Percentiles rank a stretch among this genome's conserved stretches.
Evolutionary conservation across 2,888 invertebrate genomes (phyloP).

Genomic region (Cephalotes varians): DNA sequence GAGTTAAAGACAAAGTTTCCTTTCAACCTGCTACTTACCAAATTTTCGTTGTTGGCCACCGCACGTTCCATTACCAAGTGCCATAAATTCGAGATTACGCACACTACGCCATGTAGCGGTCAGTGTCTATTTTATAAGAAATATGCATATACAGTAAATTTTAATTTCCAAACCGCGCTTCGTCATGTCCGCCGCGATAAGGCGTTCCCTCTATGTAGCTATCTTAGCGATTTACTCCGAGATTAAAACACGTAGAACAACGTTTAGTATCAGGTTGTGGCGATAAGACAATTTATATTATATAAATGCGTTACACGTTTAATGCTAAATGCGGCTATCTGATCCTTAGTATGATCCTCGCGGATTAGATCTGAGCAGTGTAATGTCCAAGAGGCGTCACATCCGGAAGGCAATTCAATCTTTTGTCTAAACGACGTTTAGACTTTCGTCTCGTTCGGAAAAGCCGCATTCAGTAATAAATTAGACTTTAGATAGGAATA

Average conservation of each 20-base stretch:
- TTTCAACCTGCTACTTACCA: conserved; percentile 59
- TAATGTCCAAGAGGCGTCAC: neutral
- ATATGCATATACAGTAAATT: conserved; percentile 22
- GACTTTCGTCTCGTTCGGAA: neutral
- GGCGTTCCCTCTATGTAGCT: conserved; percentile 9
- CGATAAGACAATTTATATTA: conserved; percentile 37
- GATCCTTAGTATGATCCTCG: neutral
- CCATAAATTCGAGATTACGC: conserved; percentile 47
- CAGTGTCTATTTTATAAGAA: conserved; percentile 48
- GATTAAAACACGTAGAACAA: conserved; percentile 10
- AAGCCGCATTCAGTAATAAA: conserved; percentile 23
- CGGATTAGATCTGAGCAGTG: neutral
- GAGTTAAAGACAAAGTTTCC: conserved; percentile 33
- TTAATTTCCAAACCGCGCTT: conserved; percentile 21
- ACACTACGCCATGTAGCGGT: conserved; percentile 19
- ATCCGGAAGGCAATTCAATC: neutral
- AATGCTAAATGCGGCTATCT: conserved; percentile 14
- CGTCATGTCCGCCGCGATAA: conserved; percentile 19
- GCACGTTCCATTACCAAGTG: conserved; percentile 51
- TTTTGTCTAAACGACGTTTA: neutral
- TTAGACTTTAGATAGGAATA: conserved; percentile 27
- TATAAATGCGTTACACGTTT: neutral
- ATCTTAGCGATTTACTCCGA: conserved; percentile 16
- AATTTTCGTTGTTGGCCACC: conserved; percentile 24
- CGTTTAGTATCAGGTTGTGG: conserved; percentile 61